Evolutionary conservation across 2,113 vertebrate species (phyloP).

Genomic region (Oncorhynchus kisutch): DNA sequence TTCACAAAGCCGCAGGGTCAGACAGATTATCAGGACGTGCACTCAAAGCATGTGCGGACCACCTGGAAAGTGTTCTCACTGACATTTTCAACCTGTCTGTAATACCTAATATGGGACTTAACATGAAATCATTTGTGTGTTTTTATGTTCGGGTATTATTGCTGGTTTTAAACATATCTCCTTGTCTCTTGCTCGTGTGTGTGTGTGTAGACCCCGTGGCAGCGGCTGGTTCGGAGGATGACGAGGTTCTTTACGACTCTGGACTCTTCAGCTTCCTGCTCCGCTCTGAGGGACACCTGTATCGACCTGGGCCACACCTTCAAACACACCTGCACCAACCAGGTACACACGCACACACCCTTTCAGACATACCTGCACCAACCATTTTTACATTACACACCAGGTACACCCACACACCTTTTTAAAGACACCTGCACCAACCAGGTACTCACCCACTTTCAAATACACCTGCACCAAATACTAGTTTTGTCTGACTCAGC

Average conservation of each 20-base stretch:
- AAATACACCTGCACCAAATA: background rate
- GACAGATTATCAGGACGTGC: too few species aligned
- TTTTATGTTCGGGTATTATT: background rate
- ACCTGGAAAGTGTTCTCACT: too few species aligned
- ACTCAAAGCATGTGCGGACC: too few species aligned
- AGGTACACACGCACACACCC: constrained; percentile 67
- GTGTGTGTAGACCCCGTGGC: constrained; percentile 83
- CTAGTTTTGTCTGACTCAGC: too few species aligned
- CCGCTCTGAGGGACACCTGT: constrained; percentile 81
- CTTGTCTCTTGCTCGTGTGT: background rate
- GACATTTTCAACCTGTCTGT: too few species aligned
- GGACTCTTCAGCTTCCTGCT: constrained; percentile 79
- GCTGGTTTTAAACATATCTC: too few species aligned
- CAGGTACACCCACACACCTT: background rate
- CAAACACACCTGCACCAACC: constrained; percentile 87
- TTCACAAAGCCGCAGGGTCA: too few species aligned
- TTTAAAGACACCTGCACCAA: background rate
- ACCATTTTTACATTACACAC: constrained; percentile 33
- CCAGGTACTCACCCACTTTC: background rate
- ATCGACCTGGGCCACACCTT: constrained; percentile 83
- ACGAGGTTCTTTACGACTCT: constrained; percentile 93
- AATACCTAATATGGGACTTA: too few species aligned
- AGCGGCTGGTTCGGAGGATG: constrained; percentile 89
- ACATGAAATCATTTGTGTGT: background rate
- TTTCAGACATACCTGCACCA: background rate